A percentile compares a stretch with the other conserved stretches of the same genome.
Evolutionary conservation across 1,140 invertebrate species (phyloP).

Genomic region (Eupeodes corollae): DNA sequence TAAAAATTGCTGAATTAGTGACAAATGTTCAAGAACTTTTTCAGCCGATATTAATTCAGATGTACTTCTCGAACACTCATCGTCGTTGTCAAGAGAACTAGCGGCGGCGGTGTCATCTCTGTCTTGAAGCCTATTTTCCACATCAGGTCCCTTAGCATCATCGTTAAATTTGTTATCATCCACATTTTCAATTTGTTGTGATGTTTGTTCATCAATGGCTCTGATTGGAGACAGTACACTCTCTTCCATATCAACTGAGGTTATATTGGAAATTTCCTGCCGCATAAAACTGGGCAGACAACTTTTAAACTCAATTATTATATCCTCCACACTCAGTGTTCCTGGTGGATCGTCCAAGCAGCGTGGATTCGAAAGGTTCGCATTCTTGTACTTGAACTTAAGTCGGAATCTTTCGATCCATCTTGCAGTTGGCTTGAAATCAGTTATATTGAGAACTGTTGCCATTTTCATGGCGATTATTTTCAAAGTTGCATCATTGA

Average conservation of each 20-base stretch:
- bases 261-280: constrained; percentile 17
- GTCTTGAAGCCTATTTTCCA: constrained; percentile 19
- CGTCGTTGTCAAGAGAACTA: not conserved
- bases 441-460: constrained; percentile 23
- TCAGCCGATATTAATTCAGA: not conserved
- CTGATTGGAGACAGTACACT: not conserved
- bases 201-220: constrained; percentile 5
- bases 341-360: constrained; percentile 6
- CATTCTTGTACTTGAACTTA: constrained; percentile 31
- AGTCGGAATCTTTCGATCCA: constrained; percentile 30
- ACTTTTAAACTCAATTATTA: constrained; percentile 30
- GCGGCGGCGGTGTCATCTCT: constrained; percentile 5
- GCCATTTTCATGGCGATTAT: constrained; percentile 28
- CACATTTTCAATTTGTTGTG: constrained; percentile 17
- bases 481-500: constrained; percentile 27
- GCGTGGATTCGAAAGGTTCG: constrained; percentile 22
- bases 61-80: not conserved
- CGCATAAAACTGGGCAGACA: constrained; percentile 31
- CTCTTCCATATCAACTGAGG: not conserved
- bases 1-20: constrained; percentile 31
- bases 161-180: constrained; percentile 4
- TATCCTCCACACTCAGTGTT: constrained; percentile 24
- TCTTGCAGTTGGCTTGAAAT: constrained; percentile 28
- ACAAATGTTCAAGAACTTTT: constrained; percentile 14
- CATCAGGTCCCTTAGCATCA: not conserved